Evolutionary conservation across 2,888 invertebrate species (phyloP).

Genomic region (Peribatodes rhomboidaria): DNA sequence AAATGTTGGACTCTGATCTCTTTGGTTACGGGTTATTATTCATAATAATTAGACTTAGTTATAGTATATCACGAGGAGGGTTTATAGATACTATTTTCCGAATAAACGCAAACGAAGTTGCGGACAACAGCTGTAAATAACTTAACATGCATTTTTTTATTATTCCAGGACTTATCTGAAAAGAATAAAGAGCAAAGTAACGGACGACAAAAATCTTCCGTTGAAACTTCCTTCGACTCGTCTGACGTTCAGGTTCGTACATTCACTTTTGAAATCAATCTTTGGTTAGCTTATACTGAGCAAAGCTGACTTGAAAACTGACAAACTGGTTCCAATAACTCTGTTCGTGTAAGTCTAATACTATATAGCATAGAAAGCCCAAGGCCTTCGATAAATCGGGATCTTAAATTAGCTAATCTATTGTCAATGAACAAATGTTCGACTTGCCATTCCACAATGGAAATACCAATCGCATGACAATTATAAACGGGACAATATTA

Average conservation of each 20-base stretch:
- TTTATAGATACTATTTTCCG: too few relatives aligned
- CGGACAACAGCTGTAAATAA: too few relatives aligned
- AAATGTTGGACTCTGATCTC: too few relatives aligned
- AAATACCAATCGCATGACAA: not conserved
- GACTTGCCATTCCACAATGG: not conserved
- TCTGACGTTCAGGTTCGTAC: conserved; percentile 66
- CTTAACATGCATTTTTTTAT: too few relatives aligned
- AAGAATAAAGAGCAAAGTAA: conserved; percentile 61
- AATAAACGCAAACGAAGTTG: too few relatives aligned
- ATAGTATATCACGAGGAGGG: too few relatives aligned
- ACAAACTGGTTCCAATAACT: not conserved
- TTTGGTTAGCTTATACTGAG: too few relatives aligned
- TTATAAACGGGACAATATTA: too few relatives aligned
- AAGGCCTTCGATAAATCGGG: not conserved
- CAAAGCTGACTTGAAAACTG: too few relatives aligned
- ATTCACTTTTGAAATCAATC: not conserved
- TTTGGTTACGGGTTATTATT: too few relatives aligned
- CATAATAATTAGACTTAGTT: too few relatives aligned
- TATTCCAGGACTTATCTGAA: conserved; percentile 67
- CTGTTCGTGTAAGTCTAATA: not conserved
- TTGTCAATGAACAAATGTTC: not conserved
- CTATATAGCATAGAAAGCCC: not conserved
- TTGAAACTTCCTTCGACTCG: conserved; percentile 60
- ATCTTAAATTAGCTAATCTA: conserved; percentile 7
- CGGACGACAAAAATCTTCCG: conserved; percentile 55